phyloP scores from a whole-genome alignment of 2,888 invertebrate genomes.

The Cataglyphis livida region DNA sequence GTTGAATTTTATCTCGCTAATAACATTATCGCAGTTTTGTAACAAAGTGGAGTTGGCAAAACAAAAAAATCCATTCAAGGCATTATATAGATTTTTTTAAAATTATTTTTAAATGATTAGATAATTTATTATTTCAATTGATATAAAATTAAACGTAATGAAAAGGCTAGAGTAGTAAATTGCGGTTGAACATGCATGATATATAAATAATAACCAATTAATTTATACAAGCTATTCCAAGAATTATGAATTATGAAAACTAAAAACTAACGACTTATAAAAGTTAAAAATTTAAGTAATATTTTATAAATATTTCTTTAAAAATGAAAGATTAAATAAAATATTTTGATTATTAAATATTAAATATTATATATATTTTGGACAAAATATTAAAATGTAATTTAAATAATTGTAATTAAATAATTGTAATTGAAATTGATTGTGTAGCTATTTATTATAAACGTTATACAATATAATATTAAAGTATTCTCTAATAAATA shows the following conservation, averaged over 20 bases:
- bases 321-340: conserved; percentile 1
- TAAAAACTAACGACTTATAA: not conserved
- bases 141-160: not conserved
- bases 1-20: conserved; percentile 23
- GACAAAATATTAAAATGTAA: not conserved
- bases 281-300: not conserved
- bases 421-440: not conserved
- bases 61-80: not conserved
- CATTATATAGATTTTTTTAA: not conserved
- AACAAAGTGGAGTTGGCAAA: not conserved
- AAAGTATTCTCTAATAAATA: not conserved
- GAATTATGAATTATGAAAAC: not conserved
- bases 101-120: not conserved
- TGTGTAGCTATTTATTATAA: not conserved
- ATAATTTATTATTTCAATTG: not conserved
- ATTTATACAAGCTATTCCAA: not conserved
- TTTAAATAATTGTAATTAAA: not conserved
- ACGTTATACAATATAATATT: not conserved
- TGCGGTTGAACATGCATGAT: not conserved
- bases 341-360: not conserved
- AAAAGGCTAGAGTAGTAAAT: not conserved
- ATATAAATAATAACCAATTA: not conserved
- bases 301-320: not conserved
- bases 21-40: not conserved
- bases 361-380: not conserved